Percentiles rank a stretch among this genome's conserved stretches.
These are phyloP conservation scores for Auanema sp. DNA, from an alignment of 2,888 invertebrate genomes.

Conservation along the genomic window DNA sequence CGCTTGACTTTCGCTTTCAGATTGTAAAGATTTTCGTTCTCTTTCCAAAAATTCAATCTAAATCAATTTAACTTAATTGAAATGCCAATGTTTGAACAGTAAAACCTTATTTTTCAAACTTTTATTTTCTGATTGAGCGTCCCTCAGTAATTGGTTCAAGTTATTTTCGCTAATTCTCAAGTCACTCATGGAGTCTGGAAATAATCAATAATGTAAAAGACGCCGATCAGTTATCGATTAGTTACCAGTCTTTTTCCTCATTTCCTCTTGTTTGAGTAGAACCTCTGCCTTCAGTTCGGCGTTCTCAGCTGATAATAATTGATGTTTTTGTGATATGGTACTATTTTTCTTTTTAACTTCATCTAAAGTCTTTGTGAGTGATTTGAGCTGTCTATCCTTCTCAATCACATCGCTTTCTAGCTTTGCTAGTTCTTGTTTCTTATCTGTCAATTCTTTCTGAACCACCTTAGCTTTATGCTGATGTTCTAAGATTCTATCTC, in stretches of 20 bases:
- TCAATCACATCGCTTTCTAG: conserved; percentile 41
- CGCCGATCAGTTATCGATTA: no score
- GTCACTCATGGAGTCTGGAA: no score
- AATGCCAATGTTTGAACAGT: neutral
- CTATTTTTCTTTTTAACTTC: no score
- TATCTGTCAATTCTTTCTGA: conserved; percentile 57
- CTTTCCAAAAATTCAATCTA: conserved; percentile 61
- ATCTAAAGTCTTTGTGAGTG: no score
- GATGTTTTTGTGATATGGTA: neutral
- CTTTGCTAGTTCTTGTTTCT: conserved; percentile 58
- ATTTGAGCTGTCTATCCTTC: no score
- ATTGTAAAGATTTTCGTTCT: conserved; percentile 61
- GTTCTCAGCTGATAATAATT: conserved; percentile 39
- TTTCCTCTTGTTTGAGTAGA: no score
- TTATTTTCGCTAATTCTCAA: no score
- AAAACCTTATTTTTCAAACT: conserved; percentile 60
- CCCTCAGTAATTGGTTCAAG: conserved; percentile 43
- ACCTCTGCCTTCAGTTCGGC: conserved; percentile 33
- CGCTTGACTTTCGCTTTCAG: conserved; percentile 62
- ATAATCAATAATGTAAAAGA: no score
- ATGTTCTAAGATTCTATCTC: conserved; percentile 62
- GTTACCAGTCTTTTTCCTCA: no score
- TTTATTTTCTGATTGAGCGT: conserved; percentile 61
- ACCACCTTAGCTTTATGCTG: conserved; percentile 57
- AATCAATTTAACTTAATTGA: conserved; percentile 2